A percentile compares a stretch with the other conserved stretches of the same genome.
Conservation (phyloP, 2,888 invertebrate species). For the Agrilus mali region DNA sequence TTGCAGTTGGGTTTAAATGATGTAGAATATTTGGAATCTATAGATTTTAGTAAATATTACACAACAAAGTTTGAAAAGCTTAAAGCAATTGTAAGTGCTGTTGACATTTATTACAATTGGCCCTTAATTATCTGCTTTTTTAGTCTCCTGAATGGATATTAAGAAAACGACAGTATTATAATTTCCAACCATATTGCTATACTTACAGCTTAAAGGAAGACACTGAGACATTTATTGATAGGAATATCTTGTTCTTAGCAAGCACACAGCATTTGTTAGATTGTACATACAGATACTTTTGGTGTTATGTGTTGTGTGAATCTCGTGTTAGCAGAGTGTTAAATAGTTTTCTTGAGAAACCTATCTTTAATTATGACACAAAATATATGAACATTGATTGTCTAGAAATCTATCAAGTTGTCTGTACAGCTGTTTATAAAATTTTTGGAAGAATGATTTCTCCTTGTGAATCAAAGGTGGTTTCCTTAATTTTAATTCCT, state of each 20-base stretch:
- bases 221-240: constrained; percentile 21
- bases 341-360: constrained; percentile 26
- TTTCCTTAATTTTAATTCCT: constrained; percentile 2
- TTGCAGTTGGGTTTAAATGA: too few species aligned
- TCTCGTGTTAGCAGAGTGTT: constrained; percentile 20
- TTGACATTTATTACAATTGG: constrained; percentile 3
- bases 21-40: too few species aligned
- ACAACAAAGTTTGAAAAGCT: too few species aligned
- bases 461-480: constrained; percentile 62
- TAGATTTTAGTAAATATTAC: too few species aligned
- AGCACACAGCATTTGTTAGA: constrained; percentile 24
- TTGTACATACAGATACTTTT: constrained; percentile 31
- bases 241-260: constrained; percentile 23
- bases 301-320: constrained; percentile 29
- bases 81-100: neutral
- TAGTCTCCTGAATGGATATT: constrained; percentile 22
- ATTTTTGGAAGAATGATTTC: constrained; percentile 67
- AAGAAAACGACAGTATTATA: constrained; percentile 16
- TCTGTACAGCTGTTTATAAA: constrained; percentile 53
- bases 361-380: constrained; percentile 30
- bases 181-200: constrained; percentile 23
- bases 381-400: constrained; percentile 31
- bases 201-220: constrained; percentile 14
- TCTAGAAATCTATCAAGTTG: constrained; percentile 40
- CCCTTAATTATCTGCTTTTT: neutral